phyloP scores from a whole-genome alignment of 2,113 vertebrate genomes.

The Hemicordylus capensis region DNA sequence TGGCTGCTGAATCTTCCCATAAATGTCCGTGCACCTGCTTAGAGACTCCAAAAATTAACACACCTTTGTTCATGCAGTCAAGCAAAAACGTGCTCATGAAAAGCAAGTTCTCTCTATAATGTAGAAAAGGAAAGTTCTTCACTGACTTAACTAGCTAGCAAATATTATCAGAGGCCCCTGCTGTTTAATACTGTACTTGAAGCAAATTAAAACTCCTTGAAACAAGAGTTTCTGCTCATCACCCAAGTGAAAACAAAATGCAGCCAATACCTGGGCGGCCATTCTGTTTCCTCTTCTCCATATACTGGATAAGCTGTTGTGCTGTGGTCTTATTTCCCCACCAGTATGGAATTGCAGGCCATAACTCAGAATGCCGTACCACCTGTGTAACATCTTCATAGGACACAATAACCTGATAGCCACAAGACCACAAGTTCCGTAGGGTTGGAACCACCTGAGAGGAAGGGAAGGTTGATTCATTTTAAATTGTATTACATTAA shows the following conservation, averaged over 20 bases:
- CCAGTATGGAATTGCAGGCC: conserved; percentile 86
- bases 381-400: conserved; percentile 75
- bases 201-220: background rate
- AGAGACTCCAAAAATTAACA: background rate
- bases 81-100: background rate
- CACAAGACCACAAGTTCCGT: conserved; percentile 79
- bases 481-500: too few relatives aligned
- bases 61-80: background rate
- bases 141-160: background rate
- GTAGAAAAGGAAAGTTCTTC: background rate
- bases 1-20: background rate
- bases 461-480: background rate
- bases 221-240: background rate
- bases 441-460: conserved; percentile 79
- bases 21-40: background rate
- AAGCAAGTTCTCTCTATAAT: background rate
- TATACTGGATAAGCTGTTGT: conserved; percentile 73
- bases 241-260: rapidly evolving
- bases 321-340: conserved; percentile 84
- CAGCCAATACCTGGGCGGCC: conserved; percentile 84
- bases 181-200: background rate
- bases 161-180: background rate
- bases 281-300: conserved; percentile 78
- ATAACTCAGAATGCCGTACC: conserved; percentile 76
- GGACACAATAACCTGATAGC: conserved; percentile 86